These are phyloP conservation scores for Chlorospingus flavigularis DNA, from an alignment of 2,797 vertebrate genomes.

Conservation along the genomic window DNA sequence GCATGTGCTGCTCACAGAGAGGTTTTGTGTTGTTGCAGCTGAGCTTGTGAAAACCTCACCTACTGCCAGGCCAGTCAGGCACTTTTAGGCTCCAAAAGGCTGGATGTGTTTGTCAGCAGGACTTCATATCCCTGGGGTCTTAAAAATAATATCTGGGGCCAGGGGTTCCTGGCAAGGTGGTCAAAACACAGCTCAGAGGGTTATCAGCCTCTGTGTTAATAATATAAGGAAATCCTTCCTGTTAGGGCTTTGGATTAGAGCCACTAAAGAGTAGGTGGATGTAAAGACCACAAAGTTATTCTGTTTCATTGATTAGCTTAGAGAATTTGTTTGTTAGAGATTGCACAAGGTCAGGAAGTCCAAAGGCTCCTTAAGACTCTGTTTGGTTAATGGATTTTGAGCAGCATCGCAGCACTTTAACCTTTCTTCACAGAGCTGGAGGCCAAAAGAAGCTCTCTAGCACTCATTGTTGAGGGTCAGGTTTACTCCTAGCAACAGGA, in stretches of 20 bases:
- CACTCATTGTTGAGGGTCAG: not conserved
- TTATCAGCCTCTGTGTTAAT: not conserved
- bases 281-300: not conserved
- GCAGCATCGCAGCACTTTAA: not conserved
- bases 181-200: not conserved
- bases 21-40: not conserved
- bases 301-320: constrained; percentile 28
- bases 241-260: not conserved
- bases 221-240: not conserved
- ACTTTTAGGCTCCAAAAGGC: not conserved
- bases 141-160: not conserved
- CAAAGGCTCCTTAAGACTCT: constrained; percentile 31
- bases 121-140: not conserved
- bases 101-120: not conserved
- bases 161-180: not conserved
- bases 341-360: not conserved
- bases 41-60: constrained; percentile 6
- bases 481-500: not conserved
- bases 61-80: not conserved
- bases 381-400: constrained; percentile 45
- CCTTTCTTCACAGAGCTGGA: not conserved
- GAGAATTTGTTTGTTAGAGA: constrained; percentile 15
- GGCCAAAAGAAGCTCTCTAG: not conserved
- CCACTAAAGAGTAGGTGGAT: not conserved
- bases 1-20: not conserved